A percentile compares a stretch with the other conserved stretches of the same genome.
phyloP scores from a whole-genome alignment of 2,113 vertebrate species.

The Hippocampus barbouri region DNA sequence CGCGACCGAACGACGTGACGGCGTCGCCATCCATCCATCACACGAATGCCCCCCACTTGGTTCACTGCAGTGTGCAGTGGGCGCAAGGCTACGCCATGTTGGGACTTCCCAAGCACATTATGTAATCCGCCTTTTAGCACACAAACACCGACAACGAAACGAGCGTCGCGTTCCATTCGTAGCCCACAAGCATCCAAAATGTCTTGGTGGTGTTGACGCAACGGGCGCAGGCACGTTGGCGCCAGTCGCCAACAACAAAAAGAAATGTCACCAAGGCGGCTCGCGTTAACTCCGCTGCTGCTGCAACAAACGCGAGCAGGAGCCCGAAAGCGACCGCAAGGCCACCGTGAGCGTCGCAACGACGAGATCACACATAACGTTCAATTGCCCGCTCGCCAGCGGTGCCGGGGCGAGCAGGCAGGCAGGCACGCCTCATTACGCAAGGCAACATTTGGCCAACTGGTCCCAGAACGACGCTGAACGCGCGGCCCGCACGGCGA shows the following conservation, averaged over 20 bases:
- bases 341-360: neutral
- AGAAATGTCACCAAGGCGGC: neutral
- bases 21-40: neutral
- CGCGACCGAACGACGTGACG: neutral
- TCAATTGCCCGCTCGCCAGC: too few species aligned
- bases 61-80: slow-evolving; percentile 38
- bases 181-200: slow-evolving; percentile 29
- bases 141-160: neutral
- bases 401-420: neutral
- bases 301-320: neutral
- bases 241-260: neutral
- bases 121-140: slow-evolving; percentile 63
- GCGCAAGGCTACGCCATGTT: slow-evolving; percentile 64
- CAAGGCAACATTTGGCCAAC: neutral
- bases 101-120: slow-evolving; percentile 71
- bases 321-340: neutral
- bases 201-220: slow-evolving; percentile 56
- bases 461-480: neutral
- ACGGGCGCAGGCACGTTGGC: neutral
- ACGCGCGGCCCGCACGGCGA: too few species aligned
- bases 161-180: neutral
- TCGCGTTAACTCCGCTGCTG: slow-evolving; percentile 5
- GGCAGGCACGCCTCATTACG: neutral
- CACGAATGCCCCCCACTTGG: neutral
- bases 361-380: neutral